Percentiles rank a stretch among this genome's conserved stretches.
phyloP scores from a whole-genome alignment of 2,888 invertebrate genomes.

The Rhabditoides inermis region DNA sequence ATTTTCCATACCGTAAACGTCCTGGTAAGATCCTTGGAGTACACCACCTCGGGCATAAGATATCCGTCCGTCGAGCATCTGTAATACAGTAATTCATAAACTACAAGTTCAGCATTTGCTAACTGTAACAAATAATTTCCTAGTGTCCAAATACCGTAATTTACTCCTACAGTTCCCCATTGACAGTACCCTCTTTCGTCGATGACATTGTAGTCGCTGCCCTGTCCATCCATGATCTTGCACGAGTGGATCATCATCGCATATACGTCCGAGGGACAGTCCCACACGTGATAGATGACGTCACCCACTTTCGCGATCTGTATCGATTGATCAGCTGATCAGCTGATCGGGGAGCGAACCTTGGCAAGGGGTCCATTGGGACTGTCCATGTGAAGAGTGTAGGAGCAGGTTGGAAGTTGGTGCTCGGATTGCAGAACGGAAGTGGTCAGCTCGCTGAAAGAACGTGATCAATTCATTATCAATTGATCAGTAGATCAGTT shows the following conservation, averaged over 20 bases:
- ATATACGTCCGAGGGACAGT: constrained; percentile 39
- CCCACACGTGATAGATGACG: constrained; percentile 49
- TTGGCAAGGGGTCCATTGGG: constrained; percentile 44
- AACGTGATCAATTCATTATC: too few relatives aligned
- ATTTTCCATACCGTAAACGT: constrained; percentile 31
- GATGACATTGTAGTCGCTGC: constrained; percentile 31
- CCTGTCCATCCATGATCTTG: constrained; percentile 38
- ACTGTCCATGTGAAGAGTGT: constrained; percentile 44
- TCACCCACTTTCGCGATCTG: constrained; percentile 39
- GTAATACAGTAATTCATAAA: too few relatives aligned
- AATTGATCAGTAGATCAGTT: too few relatives aligned
- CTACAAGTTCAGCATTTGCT: too few relatives aligned
- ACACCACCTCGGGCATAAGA: constrained; percentile 45
- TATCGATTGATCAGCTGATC: too few relatives aligned
- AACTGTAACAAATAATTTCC: too few relatives aligned
- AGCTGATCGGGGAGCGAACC: too few relatives aligned
- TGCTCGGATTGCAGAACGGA: constrained; percentile 20
- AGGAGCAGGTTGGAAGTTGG: constrained; percentile 37
- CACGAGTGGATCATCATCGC: constrained; percentile 48
- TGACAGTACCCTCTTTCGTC: constrained; percentile 35
- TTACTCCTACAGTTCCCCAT: too few relatives aligned
- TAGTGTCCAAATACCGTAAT: too few relatives aligned
- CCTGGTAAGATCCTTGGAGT: constrained; percentile 37
- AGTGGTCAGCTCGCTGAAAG: constrained; percentile 41
- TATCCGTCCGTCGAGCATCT: constrained; percentile 38